Percentiles rank a stretch among this genome's conserved stretches.
Conservation (phyloP, 2,797 vertebrate genomes). For the Vireo griseus region DNA sequence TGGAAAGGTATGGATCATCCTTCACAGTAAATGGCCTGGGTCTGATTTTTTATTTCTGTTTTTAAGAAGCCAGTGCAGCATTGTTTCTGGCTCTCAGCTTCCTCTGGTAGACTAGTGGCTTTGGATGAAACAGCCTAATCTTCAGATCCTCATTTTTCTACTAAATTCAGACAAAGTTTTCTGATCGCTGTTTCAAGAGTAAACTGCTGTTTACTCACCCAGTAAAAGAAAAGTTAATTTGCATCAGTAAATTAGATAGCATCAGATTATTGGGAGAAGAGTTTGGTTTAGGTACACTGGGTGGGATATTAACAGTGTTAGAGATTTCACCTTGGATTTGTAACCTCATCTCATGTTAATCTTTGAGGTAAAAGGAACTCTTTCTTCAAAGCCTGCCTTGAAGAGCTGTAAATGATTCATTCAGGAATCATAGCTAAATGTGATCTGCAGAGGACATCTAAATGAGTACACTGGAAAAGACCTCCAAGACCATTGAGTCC, state of each 20-base stretch:
- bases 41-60: background rate
- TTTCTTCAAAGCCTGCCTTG: constrained; percentile 16
- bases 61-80: background rate
- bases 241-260: no score
- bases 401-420: constrained; percentile 60
- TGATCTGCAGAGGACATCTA: background rate
- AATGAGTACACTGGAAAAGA: background rate
- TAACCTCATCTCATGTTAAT: constrained; percentile 5
- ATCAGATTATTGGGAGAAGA: background rate
- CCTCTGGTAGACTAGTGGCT: background rate
- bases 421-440: background rate
- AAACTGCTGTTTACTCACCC: background rate
- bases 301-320: background rate
- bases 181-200: background rate
- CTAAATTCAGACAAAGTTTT: background rate
- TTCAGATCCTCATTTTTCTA: background rate
- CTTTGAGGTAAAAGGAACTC: constrained; percentile 18
- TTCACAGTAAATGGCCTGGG: background rate
- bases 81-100: background rate
- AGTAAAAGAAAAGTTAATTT: background rate
- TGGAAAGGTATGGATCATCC: background rate
- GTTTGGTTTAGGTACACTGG: background rate
- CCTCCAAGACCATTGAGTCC: background rate
- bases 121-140: background rate
- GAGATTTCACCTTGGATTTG: background rate